Conservation (phyloP, 2,113 vertebrate species). For the Anthoscopus minutus region DNA sequence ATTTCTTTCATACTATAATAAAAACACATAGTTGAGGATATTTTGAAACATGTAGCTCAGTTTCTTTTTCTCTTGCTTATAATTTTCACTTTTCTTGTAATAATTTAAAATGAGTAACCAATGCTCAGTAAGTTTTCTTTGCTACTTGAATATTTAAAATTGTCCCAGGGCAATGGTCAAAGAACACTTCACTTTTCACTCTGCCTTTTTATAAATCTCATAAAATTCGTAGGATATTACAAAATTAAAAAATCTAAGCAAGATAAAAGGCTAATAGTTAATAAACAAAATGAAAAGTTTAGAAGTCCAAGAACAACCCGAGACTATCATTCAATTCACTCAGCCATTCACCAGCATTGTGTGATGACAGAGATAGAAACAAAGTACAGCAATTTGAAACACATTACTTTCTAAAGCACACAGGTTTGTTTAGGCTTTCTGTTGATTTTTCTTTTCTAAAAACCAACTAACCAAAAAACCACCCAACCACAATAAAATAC, state of each 20-base stretch:
- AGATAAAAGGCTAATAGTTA: not conserved
- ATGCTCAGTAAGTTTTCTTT: not conserved
- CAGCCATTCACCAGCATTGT: not conserved
- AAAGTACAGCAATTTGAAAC: not conserved
- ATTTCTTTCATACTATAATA: not conserved
- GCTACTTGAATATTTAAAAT: not conserved
- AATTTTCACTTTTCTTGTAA: not conserved
- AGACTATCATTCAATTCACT: not conserved
- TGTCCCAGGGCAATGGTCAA: not conserved
- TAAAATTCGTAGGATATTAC: not conserved
- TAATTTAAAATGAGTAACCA: not conserved
- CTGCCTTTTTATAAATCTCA: not conserved
- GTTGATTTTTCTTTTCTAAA: not conserved
- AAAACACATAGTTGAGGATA: not conserved
- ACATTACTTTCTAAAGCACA: not conserved
- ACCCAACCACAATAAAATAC: not conserved
- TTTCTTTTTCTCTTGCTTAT: not conserved
- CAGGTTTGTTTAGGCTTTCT: not conserved
- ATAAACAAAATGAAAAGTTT: not conserved
- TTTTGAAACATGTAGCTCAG: not conserved
- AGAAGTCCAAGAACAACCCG: not conserved
- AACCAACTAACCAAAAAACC: not conserved
- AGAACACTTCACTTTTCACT: not conserved
- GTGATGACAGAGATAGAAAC: not conserved
- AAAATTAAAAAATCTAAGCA: not conserved